Evolutionary conservation across 2,113 vertebrate species (phyloP).

Genomic region (Chascanopsetta lugubris): DNA sequence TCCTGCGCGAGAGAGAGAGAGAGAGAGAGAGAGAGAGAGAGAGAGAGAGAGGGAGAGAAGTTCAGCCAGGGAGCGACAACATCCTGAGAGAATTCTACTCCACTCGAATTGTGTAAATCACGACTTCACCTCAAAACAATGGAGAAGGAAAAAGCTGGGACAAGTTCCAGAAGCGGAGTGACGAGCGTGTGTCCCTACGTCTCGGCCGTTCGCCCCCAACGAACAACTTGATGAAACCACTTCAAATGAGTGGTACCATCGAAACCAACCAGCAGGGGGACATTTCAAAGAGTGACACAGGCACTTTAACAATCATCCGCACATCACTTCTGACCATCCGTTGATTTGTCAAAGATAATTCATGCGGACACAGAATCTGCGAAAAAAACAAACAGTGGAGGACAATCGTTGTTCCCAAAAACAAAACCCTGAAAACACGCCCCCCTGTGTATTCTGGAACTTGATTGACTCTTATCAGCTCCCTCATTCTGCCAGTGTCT

Average conservation of each 20-base stretch:
- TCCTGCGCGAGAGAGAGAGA: constrained; percentile 83
- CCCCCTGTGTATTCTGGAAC: neutral
- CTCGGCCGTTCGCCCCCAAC: no score
- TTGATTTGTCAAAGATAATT: neutral
- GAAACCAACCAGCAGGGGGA: no score
- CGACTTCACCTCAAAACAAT: neutral
- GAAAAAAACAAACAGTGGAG: neutral
- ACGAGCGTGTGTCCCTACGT: no score
- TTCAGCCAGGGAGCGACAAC: constrained; percentile 19
- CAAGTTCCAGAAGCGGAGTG: neutral
- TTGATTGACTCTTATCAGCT: constrained; percentile 42
- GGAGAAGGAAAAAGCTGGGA: neutral
- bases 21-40: constrained; percentile 13
- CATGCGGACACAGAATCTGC: neutral
- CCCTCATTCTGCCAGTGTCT: constrained; percentile 20
- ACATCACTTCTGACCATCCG: no score
- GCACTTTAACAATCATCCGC: neutral
- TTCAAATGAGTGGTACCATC: no score
- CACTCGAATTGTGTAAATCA: neutral
- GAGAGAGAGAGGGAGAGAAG: constrained; percentile 1
- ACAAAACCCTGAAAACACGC: constrained; percentile 22
- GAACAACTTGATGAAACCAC: no score
- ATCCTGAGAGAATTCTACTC: constrained; percentile 5
- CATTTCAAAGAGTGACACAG: neutral
- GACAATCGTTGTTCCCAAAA: neutral